phyloP scores from a whole-genome alignment of 1,140 invertebrate species.

The Chlorops oryzae region DNA sequence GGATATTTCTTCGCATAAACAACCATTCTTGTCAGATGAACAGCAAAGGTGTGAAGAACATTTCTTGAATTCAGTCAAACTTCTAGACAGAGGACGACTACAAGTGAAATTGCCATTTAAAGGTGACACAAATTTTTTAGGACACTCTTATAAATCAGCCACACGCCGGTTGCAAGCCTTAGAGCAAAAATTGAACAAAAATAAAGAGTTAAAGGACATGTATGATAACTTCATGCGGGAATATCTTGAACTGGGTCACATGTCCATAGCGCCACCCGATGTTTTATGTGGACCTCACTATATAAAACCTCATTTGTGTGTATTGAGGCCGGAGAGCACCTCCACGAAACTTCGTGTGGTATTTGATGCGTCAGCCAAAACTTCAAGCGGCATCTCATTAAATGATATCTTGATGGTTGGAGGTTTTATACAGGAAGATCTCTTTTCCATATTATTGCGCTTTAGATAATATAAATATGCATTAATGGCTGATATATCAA shows the following conservation, averaged over 20 bases:
- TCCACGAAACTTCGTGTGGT: slow-evolving; percentile 26
- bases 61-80: too few relatives aligned
- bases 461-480: slow-evolving; percentile 27
- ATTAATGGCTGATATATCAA: slow-evolving; percentile 20
- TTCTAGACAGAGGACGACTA: too few relatives aligned
- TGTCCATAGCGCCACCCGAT: background rate
- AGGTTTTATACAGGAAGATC: background rate
- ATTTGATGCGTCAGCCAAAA: slow-evolving; percentile 26
- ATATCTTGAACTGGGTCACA: background rate
- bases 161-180: too few relatives aligned
- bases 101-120: too few relatives aligned
- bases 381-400: slow-evolving; percentile 13
- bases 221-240: too few relatives aligned
- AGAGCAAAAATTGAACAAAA: too few relatives aligned
- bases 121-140: too few relatives aligned
- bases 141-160: too few relatives aligned
- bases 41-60: too few relatives aligned
- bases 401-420: slow-evolving; percentile 7
- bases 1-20: too few relatives aligned
- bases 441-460: background rate
- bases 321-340: slow-evolving; percentile 12
- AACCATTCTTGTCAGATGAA: too few relatives aligned
- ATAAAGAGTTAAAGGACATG: too few relatives aligned
- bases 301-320: slow-evolving; percentile 7
- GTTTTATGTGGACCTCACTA: background rate